Evolutionary conservation across 2,888 invertebrate species (phyloP).

Genomic region (Drosophila dives): DNA sequence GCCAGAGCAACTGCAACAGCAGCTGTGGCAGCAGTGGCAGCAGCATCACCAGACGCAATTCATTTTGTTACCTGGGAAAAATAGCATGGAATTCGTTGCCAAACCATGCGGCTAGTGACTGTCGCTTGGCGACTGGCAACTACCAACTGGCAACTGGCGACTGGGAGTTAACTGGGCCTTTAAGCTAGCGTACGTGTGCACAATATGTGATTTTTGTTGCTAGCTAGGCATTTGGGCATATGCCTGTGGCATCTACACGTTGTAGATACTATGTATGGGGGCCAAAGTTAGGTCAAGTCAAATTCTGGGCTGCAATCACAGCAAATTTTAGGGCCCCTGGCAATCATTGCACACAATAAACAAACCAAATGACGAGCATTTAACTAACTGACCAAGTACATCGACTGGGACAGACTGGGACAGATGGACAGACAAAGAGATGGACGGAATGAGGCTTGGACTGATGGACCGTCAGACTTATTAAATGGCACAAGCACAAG

Average conservation of each 20-base stretch:
- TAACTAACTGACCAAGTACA: slow-evolving; percentile 68
- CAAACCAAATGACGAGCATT: slow-evolving; percentile 80
- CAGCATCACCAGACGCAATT: slow-evolving; percentile 64
- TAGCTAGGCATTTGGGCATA: slow-evolving; percentile 70
- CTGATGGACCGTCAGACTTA: background rate
- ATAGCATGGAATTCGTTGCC: slow-evolving; percentile 69
- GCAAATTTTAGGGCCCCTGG: slow-evolving; percentile 68
- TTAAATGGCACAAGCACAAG: slow-evolving; percentile 44
- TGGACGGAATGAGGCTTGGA: background rate
- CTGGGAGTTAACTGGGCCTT: slow-evolving; percentile 25
- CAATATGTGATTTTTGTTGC: slow-evolving; percentile 77
- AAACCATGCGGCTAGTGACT: slow-evolving; percentile 51
- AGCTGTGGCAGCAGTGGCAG: slow-evolving; percentile 35
- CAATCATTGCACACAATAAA: slow-evolving; percentile 79
- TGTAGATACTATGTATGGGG: slow-evolving; percentile 10
- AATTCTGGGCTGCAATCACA: slow-evolving; percentile 68
- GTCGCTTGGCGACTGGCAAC: slow-evolving; percentile 25
- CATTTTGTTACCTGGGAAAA: slow-evolving; percentile 77
- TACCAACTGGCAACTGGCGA: slow-evolving; percentile 9
- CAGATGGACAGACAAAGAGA: background rate
- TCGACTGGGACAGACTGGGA: slow-evolving; percentile 8
- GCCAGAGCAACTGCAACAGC: slow-evolving; percentile 23
- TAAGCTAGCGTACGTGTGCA: slow-evolving; percentile 73
- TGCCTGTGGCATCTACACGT: slow-evolving; percentile 34
- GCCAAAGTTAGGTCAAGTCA: slow-evolving; percentile 56